Evolutionary conservation across 2,888 invertebrate species (phyloP).

Genomic region (Actias luna): DNA sequence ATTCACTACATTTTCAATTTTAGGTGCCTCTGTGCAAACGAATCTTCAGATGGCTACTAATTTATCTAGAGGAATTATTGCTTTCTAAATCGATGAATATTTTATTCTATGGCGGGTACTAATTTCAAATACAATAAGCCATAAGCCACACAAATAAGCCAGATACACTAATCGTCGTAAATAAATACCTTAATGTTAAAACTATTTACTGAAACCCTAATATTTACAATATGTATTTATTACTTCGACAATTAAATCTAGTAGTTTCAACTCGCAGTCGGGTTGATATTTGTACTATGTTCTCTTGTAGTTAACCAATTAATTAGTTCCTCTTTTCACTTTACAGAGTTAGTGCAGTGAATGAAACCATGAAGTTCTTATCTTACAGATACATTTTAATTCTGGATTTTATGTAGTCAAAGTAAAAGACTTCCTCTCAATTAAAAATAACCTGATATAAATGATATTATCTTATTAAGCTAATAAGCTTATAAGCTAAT

Average conservation of each 20-base stretch:
- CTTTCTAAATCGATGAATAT: no score
- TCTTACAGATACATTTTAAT: neutral
- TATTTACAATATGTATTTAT: neutral
- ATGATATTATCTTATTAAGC: no score
- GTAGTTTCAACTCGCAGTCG: neutral
- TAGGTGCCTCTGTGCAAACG: no score
- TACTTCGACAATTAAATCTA: slow-evolving; percentile 3
- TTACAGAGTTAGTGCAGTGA: neutral
- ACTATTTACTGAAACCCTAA: neutral
- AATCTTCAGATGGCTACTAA: no score
- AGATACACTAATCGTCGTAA: neutral
- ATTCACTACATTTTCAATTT: no score
- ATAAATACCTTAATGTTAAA: neutral
- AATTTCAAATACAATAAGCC: neutral
- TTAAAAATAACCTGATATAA: no score
- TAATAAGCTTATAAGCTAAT: no score
- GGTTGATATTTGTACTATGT: neutral
- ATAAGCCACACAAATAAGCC: neutral
- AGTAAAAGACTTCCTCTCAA: neutral
- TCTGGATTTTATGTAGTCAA: neutral
- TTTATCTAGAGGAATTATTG: no score
- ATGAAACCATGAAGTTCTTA: neutral
- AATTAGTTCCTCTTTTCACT: neutral
- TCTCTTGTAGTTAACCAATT: slow-evolving; percentile 1
- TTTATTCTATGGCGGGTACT: no score